Conservation (phyloP, 2,797 vertebrate genomes). For the Platalea minor region DNA sequence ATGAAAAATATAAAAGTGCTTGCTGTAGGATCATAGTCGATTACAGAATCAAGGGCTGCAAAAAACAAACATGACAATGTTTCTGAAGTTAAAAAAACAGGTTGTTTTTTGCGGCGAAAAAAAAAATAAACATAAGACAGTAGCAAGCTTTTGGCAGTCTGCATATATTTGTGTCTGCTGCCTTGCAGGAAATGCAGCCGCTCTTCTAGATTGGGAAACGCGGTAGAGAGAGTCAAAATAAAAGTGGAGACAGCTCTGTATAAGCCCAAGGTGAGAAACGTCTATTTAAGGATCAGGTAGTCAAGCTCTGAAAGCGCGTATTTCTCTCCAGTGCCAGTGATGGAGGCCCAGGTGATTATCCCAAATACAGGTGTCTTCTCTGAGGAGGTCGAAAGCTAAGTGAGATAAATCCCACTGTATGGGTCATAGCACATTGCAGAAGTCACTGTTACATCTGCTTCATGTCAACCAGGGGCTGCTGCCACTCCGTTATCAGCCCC, state of each 20-base stretch:
- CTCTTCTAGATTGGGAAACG: neutral
- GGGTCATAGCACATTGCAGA: rapidly evolving
- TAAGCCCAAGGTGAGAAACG: neutral
- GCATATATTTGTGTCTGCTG: neutral
- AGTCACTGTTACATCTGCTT: neutral
- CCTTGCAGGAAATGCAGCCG: neutral
- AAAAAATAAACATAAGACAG: neutral
- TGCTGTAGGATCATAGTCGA: neutral
- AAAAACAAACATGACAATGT: neutral
- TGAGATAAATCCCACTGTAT: neutral
- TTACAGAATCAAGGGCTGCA: neutral
- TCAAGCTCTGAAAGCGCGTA: neutral
- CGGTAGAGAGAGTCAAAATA: neutral
- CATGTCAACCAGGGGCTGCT: rapidly evolving
- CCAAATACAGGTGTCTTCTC: neutral
- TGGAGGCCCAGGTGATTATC: neutral
- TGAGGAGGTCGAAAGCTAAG: neutral
- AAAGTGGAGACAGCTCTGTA: neutral
- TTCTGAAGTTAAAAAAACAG: neutral
- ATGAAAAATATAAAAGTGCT: neutral
- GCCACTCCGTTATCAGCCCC: neutral
- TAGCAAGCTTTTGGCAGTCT: neutral
- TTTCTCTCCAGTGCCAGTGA: neutral
- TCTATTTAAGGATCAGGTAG: neutral
- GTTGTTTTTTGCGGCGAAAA: rapidly evolving